Conservation (phyloP, 2,797 vertebrate genomes). For the Podarcis lilfordi region DNA sequence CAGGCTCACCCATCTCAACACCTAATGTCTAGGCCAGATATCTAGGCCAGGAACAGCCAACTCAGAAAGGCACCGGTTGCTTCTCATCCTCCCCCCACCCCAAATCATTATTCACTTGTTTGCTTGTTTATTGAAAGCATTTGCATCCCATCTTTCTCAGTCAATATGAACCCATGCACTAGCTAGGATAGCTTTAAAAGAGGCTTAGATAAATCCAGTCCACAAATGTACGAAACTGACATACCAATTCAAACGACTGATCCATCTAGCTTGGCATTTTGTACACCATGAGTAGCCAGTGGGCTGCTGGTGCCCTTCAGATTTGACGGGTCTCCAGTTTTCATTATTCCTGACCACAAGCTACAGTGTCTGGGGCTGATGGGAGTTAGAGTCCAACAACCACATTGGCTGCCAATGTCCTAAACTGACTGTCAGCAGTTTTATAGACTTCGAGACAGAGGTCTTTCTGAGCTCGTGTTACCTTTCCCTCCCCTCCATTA, state of each 20-base stretch:
- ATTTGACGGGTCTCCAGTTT: too few species aligned
- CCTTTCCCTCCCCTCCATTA: background rate
- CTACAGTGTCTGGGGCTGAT: too few species aligned
- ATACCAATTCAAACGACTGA: background rate
- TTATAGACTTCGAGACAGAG: background rate
- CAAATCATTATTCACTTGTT: background rate
- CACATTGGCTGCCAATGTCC: too few species aligned
- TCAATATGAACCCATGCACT: background rate
- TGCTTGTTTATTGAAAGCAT: constrained; percentile 4
- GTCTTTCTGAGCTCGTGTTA: background rate
- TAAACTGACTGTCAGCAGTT: background rate
- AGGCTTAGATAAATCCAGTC: background rate
- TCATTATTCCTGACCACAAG: too few species aligned
- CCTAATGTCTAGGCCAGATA: background rate
- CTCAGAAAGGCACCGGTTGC: background rate
- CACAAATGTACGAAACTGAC: background rate
- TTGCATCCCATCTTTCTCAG: background rate
- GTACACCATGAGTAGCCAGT: background rate
- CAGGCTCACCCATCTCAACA: too few species aligned
- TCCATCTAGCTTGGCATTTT: background rate
- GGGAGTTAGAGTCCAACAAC: too few species aligned
- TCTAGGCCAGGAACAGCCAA: background rate
- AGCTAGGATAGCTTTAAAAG: background rate
- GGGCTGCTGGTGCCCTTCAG: background rate
- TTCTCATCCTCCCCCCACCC: background rate